Percentiles rank a stretch among this genome's conserved stretches.
These are phyloP conservation scores for Oryzias dopingdopingensis DNA, from an alignment of 2,797 vertebrate species.

Conservation along the genomic window DNA sequence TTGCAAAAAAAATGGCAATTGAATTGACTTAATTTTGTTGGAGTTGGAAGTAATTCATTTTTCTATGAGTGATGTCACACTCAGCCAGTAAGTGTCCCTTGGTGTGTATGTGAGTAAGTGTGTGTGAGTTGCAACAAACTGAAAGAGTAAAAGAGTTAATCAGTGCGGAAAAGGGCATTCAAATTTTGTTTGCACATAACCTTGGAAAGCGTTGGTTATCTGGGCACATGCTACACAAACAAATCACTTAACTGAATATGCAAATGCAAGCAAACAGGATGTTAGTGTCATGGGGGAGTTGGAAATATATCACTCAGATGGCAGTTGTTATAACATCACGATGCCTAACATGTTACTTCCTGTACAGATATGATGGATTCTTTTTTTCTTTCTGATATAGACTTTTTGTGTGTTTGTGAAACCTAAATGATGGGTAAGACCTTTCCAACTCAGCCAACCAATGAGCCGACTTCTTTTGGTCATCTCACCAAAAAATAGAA, in stretches of 20 bases:
- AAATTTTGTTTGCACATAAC: conserved; percentile 61
- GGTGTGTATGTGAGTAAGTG: no score
- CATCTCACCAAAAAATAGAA: conserved; percentile 35
- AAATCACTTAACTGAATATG: conserved; percentile 69
- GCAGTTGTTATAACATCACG: no score
- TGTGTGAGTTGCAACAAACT: background rate
- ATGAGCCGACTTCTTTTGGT: conserved; percentile 32
- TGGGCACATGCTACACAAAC: conserved; percentile 68
- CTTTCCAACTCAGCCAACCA: conserved; percentile 46
- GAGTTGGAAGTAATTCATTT: no score
- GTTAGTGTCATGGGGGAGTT: conserved; percentile 39
- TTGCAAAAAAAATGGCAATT: no score
- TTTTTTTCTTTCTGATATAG: no score
- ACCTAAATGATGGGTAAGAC: conserved; percentile 48
- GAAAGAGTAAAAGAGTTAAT: conserved; percentile 46
- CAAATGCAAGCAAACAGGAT: conserved; percentile 51
- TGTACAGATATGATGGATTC: no score
- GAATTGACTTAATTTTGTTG: no score
- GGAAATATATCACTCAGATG: no score
- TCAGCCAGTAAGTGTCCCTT: no score
- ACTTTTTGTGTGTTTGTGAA: conserved; percentile 19
- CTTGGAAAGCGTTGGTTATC: conserved; percentile 58
- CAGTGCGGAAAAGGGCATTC: conserved; percentile 59
- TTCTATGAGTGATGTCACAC: no score
- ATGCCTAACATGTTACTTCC: no score